Evolutionary conservation across 2,888 invertebrate genomes (phyloP).

Genomic region (Malacosoma neustria): DNA sequence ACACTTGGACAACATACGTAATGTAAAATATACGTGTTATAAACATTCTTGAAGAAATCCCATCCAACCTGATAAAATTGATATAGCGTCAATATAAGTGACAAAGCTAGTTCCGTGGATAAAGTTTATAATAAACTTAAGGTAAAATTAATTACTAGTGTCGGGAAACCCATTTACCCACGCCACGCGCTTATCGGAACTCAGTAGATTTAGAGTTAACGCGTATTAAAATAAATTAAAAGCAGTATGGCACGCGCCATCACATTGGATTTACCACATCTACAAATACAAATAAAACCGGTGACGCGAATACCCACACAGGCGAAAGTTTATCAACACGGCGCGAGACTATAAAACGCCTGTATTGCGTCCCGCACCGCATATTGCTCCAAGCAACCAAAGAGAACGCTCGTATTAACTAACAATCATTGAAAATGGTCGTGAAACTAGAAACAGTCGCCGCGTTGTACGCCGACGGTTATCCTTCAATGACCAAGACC

Average conservation of each 20-base stretch:
- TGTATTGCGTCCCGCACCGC: constrained; percentile 31
- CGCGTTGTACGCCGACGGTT: constrained; percentile 44
- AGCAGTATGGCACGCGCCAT: neutral
- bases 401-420: constrained; percentile 25
- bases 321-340: constrained; percentile 7
- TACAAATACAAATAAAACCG: neutral
- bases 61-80: neutral
- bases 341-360: constrained; percentile 36
- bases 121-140: neutral
- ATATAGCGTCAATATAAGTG: too few species aligned
- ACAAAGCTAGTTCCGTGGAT: neutral
- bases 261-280: neutral
- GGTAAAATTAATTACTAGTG: neutral
- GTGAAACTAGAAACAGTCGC: constrained; percentile 52
- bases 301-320: constrained; percentile 1
- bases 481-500: constrained; percentile 33
- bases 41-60: neutral
- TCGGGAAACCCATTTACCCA: neutral
- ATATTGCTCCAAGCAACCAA: constrained; percentile 35
- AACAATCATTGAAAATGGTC: constrained; percentile 35
- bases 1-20: too few species aligned
- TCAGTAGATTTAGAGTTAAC: neutral
- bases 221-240: neutral
- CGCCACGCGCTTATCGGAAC: neutral
- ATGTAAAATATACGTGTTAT: too few species aligned